These are phyloP conservation scores for Antrozous pallidus DNA, from an alignment of 2,797 vertebrate genomes.

Conservation along the genomic window DNA sequence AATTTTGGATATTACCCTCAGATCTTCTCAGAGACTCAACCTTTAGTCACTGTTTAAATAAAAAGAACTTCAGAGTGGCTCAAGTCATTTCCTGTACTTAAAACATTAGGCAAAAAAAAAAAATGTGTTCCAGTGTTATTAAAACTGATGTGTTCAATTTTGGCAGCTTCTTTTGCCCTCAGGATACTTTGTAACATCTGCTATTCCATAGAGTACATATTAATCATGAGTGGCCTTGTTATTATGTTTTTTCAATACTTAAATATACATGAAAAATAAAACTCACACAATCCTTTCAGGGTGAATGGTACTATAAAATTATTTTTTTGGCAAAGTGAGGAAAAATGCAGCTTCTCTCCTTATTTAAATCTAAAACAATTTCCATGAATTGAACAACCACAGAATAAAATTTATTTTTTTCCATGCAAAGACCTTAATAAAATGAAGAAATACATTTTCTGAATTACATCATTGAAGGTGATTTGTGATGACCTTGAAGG, in stretches of 20 bases:
- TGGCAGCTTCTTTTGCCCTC: constrained; percentile 35
- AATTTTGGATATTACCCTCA: background rate
- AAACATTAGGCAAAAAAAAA: constrained; percentile 64
- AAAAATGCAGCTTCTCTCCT: background rate
- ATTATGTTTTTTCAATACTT: background rate
- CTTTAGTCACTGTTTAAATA: constrained; percentile 48
- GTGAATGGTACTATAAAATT: background rate
- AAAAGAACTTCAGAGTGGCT: constrained; percentile 7
- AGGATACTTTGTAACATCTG: background rate
- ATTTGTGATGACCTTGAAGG: background rate
- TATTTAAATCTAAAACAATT: background rate
- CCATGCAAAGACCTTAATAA: background rate
- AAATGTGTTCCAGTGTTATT: constrained; percentile 47
- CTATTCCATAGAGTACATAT: background rate
- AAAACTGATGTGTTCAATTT: constrained; percentile 40
- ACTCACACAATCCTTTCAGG: background rate
- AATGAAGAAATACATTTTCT: background rate
- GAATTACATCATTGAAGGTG: background rate
- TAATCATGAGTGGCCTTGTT: background rate
- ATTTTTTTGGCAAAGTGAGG: background rate
- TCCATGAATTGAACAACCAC: background rate
- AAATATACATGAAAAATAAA: constrained; percentile 13
- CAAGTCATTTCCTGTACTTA: constrained; percentile 61
- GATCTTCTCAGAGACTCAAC: constrained; percentile 16
- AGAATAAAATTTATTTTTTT: background rate